A percentile compares a stretch with the other conserved stretches of the same genome.
Conservation (phyloP, 2,113 vertebrate species). For the Dasypus novemcinctus region DNA sequence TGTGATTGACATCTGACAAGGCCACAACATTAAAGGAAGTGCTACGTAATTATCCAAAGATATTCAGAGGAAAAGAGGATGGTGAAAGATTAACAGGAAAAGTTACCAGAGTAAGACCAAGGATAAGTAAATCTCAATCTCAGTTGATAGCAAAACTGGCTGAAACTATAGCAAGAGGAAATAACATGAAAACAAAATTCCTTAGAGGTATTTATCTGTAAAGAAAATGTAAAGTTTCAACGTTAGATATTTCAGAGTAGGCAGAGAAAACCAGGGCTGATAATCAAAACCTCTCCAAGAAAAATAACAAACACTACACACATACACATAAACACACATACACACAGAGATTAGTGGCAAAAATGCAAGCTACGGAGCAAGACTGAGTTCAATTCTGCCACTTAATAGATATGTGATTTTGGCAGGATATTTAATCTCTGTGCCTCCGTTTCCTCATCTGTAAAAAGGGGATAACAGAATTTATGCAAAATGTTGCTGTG, state of each 20-base stretch:
- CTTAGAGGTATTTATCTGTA: background rate
- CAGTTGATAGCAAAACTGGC: background rate
- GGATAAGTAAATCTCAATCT: constrained; percentile 33
- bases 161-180: constrained; percentile 46
- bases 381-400: constrained; percentile 24
- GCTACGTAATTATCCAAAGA: constrained; percentile 29
- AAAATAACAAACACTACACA: background rate
- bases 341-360: background rate
- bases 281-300: constrained; percentile 46
- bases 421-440: constrained; percentile 23
- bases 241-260: constrained; percentile 17
- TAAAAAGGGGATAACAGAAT: constrained; percentile 39
- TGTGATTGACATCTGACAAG: constrained; percentile 45
- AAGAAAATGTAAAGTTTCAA: constrained; percentile 35
- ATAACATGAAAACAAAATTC: background rate
- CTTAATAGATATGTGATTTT: constrained; percentile 1
- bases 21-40: constrained; percentile 6
- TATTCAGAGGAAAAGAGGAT: constrained; percentile 50
- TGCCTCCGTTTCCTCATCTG: background rate
- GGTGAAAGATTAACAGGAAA: constrained; percentile 25
- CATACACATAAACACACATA: too few species aligned
- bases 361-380: background rate
- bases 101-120: constrained; percentile 15
- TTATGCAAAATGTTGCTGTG: background rate
- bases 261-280: background rate